Percentiles rank a stretch among this genome's conserved stretches.
Evolutionary conservation across 2,113 vertebrate species (phyloP).

Genomic region (Scatophagus argus): DNA sequence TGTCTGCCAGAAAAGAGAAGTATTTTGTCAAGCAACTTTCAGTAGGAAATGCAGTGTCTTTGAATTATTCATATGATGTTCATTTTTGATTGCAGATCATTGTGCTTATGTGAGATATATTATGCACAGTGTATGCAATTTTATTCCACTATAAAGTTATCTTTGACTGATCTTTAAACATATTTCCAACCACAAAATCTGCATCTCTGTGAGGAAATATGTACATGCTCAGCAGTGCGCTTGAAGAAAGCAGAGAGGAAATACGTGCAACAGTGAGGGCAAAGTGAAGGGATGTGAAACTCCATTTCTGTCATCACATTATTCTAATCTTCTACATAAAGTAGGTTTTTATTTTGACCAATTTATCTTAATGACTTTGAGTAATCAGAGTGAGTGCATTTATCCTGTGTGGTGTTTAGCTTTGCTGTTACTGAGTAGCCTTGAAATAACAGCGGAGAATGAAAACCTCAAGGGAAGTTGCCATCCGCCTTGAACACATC

Average conservation of each 20-base stretch:
- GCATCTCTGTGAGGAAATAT: too few relatives aligned
- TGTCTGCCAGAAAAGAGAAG: conserved; percentile 1
- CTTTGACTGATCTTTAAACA: too few relatives aligned
- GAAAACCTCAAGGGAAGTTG: conserved; percentile 8
- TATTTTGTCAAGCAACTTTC: neutral
- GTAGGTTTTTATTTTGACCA: neutral
- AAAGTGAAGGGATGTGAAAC: neutral
- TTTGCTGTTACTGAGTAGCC: conserved; percentile 9
- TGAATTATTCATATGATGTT: neutral
- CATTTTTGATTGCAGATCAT: neutral
- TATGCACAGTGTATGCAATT: neutral
- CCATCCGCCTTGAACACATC: conserved; percentile 19
- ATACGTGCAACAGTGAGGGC: too few relatives aligned
- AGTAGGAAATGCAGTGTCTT: neutral
- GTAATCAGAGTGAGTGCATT: neutral
- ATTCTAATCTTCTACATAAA: neutral
- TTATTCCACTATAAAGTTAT: too few relatives aligned
- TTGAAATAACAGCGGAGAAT: conserved; percentile 23
- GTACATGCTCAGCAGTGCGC: too few relatives aligned
- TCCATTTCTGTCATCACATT: neutral
- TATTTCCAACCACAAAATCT: too few relatives aligned
- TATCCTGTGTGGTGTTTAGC: neutral
- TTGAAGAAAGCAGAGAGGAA: too few relatives aligned
- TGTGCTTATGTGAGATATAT: neutral
- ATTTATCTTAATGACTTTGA: neutral